A percentile compares a stretch with the other conserved stretches of the same genome.
Evolutionary conservation across 2,888 invertebrate genomes (phyloP).

Genomic region (Podabrus alpinus): DNA sequence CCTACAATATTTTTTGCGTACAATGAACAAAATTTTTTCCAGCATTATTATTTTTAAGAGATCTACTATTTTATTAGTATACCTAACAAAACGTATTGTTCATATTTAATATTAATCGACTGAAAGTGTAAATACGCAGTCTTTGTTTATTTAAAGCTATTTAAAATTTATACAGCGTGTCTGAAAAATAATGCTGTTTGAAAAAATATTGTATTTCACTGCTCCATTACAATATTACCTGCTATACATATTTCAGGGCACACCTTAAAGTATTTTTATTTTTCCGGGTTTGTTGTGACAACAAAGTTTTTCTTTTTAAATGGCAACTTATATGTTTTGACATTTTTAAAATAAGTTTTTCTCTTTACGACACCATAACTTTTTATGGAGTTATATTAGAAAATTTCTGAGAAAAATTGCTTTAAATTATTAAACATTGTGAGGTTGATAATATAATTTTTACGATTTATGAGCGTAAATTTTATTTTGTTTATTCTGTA

Average conservation of each 20-base stretch:
- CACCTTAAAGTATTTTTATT: neutral
- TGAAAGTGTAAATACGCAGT: neutral
- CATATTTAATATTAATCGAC: neutral
- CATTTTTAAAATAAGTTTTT: neutral
- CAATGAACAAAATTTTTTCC: neutral
- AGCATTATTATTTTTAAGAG: neutral
- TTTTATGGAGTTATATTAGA: neutral
- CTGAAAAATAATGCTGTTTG: neutral
- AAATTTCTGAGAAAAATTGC: neutral
- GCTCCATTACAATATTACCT: neutral
- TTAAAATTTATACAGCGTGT: neutral
- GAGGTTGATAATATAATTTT: neutral
- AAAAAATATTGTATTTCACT: neutral
- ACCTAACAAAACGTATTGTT: too few species aligned
- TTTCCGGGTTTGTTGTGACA: neutral
- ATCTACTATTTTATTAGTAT: too few species aligned
- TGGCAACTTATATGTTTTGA: neutral
- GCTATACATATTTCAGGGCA: neutral
- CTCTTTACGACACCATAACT: neutral
- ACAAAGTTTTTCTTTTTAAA: neutral
- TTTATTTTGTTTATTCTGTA: neutral
- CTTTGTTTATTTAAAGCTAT: neutral
- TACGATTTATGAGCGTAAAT: neutral
- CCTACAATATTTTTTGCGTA: neutral
- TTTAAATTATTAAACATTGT: neutral